phyloP scores from a whole-genome alignment of 2,888 invertebrate species.

The Cheilosia vernalis region DNA sequence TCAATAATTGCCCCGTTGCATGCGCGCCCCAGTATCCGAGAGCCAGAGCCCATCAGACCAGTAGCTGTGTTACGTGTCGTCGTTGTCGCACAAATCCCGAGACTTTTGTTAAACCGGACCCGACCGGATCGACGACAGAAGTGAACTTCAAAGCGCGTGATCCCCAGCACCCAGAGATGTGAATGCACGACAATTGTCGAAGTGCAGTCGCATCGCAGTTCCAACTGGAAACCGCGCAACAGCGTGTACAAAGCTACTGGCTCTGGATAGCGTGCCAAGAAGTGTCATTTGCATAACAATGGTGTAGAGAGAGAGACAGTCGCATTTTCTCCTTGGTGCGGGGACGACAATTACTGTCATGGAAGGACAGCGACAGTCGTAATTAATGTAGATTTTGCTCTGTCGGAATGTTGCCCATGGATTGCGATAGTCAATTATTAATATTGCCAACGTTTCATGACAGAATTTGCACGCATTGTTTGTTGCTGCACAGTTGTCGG shows the following conservation, averaged over 20 bases:
- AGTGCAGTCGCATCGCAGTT: constrained; percentile 50
- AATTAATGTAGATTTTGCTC: constrained; percentile 64
- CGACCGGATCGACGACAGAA: constrained; percentile 37
- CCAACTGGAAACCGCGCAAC: constrained; percentile 15
- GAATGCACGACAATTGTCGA: constrained; percentile 23
- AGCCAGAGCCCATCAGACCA: background rate
- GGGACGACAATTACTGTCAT: constrained; percentile 68
- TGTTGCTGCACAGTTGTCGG: background rate
- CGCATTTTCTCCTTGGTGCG: constrained; percentile 33
- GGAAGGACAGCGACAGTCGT: constrained; percentile 67
- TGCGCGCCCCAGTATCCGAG: constrained; percentile 24
- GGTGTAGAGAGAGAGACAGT: constrained; percentile 28
- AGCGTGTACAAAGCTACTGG: constrained; percentile 77
- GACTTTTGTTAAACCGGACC: constrained; percentile 57
- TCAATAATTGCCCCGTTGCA: constrained; percentile 70
- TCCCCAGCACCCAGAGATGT: constrained; percentile 38
- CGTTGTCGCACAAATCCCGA: constrained; percentile 40
- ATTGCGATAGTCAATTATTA: constrained; percentile 50
- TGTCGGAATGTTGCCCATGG: constrained; percentile 46
- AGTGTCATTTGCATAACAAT: constrained; percentile 84
- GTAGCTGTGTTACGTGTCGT: constrained; percentile 12
- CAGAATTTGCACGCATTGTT: constrained; percentile 16
- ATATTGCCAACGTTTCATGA: constrained; percentile 19
- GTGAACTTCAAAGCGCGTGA: constrained; percentile 66
- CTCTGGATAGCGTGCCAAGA: constrained; percentile 79